Conservation (phyloP, 2,888 invertebrate genomes). For the Brachyptera risi region DNA sequence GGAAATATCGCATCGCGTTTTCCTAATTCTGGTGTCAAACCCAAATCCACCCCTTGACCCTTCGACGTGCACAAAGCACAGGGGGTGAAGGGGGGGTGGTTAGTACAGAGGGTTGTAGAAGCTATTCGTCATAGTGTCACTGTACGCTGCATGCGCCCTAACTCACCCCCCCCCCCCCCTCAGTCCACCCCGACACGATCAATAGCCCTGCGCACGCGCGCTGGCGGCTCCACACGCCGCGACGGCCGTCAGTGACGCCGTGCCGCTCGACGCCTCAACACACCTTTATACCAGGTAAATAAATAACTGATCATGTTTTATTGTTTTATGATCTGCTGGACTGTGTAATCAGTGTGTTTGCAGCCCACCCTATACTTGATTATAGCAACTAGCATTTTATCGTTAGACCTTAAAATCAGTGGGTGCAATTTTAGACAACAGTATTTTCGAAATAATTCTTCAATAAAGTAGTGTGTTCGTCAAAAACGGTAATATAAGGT, state of each 20-base stretch:
- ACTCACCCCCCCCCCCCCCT: neutral
- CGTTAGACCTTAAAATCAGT: too few relatives aligned
- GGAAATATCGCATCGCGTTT: too few relatives aligned
- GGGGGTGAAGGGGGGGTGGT: neutral
- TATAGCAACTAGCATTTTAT: too few relatives aligned
- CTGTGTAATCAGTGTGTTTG: too few relatives aligned
- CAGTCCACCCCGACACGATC: neutral
- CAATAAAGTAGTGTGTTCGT: too few relatives aligned
- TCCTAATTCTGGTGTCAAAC: too few relatives aligned
- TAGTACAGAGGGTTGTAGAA: neutral
- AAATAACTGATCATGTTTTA: neutral
- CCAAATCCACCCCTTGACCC: conserved; percentile 1
- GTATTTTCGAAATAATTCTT: too few relatives aligned
- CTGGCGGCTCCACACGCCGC: neutral
- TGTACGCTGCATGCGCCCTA: neutral
- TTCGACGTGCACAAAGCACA: neutral
- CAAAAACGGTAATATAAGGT: too few relatives aligned
- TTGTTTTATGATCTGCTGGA: conserved; percentile 7
- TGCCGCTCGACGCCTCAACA: neutral
- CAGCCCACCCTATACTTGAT: too few relatives aligned
- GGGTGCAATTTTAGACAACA: too few relatives aligned
- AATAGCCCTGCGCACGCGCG: neutral
- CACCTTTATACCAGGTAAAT: too few relatives aligned
- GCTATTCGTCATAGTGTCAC: conserved; percentile 14
- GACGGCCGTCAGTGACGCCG: neutral